Conservation (phyloP, 2,888 invertebrate species). For the Acanthosoma haemorrhoidale region DNA sequence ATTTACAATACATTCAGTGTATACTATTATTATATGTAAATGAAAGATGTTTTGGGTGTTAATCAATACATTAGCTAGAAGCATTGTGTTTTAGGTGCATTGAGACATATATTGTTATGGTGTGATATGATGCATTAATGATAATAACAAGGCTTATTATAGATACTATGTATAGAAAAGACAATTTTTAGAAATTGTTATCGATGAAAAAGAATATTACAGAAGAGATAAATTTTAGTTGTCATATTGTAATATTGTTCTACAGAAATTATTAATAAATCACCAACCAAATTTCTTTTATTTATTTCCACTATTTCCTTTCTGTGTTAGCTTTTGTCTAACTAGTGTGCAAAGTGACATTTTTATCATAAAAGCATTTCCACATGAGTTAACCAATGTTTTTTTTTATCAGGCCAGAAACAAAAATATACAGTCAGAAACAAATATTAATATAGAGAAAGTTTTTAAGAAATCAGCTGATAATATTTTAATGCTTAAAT, state of each 20-base stretch:
- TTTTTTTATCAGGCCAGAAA: too few species aligned
- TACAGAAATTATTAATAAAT: conserved; percentile 31
- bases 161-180: conserved; percentile 25
- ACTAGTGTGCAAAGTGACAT: too few species aligned
- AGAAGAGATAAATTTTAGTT: conserved; percentile 33
- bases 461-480: too few species aligned
- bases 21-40: conserved; percentile 22
- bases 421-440: too few species aligned
- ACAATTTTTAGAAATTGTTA: conserved; percentile 30
- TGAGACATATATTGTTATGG: conserved; percentile 35
- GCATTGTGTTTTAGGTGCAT: conserved; percentile 39
- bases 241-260: conserved; percentile 30
- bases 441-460: too few species aligned
- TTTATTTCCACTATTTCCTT: background rate
- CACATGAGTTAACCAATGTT: too few species aligned
- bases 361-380: too few species aligned
- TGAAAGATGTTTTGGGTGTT: conserved; percentile 38
- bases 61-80: conserved; percentile 37
- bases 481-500: too few species aligned
- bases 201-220: conserved; percentile 25
- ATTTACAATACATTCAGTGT: conserved; percentile 19
- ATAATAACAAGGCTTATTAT: conserved; percentile 29
- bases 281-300: conserved; percentile 30
- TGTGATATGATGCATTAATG: conserved; percentile 32
- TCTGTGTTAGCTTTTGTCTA: too few species aligned